Percentiles rank a stretch among this genome's conserved stretches.
These are phyloP conservation scores for Lophius piscatorius DNA, from an alignment of 2,113 vertebrate genomes.

Conservation along the genomic window DNA sequence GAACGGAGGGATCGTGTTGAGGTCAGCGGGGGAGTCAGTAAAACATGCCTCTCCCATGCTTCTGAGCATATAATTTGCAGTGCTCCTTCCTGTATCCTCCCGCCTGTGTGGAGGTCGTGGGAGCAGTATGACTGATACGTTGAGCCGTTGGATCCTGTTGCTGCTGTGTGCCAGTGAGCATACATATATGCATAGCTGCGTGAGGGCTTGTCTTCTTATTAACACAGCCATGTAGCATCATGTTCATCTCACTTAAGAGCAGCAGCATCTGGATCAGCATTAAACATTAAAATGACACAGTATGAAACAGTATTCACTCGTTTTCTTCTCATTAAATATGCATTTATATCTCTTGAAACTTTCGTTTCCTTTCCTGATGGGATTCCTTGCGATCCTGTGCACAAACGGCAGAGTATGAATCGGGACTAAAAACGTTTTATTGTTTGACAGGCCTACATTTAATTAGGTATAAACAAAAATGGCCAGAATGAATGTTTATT, in stretches of 20 bases:
- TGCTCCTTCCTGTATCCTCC: background rate
- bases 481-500: too few relatives aligned
- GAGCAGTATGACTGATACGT: constrained; percentile 14
- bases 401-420: constrained; percentile 17
- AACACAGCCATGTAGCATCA: constrained; percentile 58
- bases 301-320: constrained; percentile 60
- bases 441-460: constrained; percentile 6
- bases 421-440: background rate
- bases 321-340: constrained; percentile 73
- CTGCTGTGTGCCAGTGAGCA: constrained; percentile 10
- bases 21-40: too few relatives aligned
- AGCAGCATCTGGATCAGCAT: constrained; percentile 77
- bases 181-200: constrained; percentile 1
- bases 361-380: constrained; percentile 35
- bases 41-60: constrained; percentile 9
- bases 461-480: background rate
- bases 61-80: constrained; percentile 17
- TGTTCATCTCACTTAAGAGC: constrained; percentile 75
- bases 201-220: constrained; percentile 57
- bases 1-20: too few relatives aligned
- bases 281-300: constrained; percentile 74
- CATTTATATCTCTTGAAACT: constrained; percentile 56
- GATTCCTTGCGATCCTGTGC: constrained; percentile 7
- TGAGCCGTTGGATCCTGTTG: constrained; percentile 23
- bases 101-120: constrained; percentile 30